phyloP scores from a whole-genome alignment of 2,113 vertebrate genomes.

The Calyptomena viridis region DNA sequence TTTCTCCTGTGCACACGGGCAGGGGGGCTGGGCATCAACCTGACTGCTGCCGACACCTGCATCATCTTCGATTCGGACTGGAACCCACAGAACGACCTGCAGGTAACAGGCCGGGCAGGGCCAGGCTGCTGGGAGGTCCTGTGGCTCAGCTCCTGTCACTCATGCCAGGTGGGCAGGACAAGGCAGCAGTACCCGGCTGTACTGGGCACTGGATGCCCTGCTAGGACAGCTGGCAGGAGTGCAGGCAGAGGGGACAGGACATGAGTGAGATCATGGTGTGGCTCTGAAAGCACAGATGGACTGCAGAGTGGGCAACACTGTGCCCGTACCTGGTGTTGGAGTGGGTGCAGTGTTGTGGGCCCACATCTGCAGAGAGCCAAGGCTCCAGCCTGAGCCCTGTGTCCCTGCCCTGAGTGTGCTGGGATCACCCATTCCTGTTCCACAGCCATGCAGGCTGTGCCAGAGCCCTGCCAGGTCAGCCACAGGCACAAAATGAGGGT shows the following conservation, averaged over 20 bases:
- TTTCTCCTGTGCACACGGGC: slow-evolving; percentile 96
- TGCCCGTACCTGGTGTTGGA: neutral
- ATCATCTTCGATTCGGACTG: slow-evolving; percentile 99
- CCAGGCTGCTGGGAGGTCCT: neutral
- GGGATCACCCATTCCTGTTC: neutral
- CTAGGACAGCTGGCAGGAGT: neutral
- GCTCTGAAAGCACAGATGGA: neutral
- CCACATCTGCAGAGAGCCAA: neutral
- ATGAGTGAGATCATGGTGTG: accelerated
- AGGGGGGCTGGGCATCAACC: slow-evolving; percentile 95
- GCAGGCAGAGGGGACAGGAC: neutral
- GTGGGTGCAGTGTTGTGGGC: neutral
- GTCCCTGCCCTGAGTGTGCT: neutral
- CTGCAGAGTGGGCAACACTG: neutral
- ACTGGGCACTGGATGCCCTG: accelerated
- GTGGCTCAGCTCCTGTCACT: accelerated
- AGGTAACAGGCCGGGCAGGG: slow-evolving; percentile 73
- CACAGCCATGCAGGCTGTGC: neutral
- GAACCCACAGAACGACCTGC: slow-evolving; percentile 99
- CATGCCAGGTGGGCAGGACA: accelerated
- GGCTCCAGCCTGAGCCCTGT: neutral
- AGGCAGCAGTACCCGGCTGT: neutral
- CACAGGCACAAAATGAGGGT: neutral
- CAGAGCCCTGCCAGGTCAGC: neutral
- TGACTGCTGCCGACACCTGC: slow-evolving; percentile 96